Base-by-base conservation (phyloP, 1,140 invertebrate species). In the Aethina tumida region DNA sequence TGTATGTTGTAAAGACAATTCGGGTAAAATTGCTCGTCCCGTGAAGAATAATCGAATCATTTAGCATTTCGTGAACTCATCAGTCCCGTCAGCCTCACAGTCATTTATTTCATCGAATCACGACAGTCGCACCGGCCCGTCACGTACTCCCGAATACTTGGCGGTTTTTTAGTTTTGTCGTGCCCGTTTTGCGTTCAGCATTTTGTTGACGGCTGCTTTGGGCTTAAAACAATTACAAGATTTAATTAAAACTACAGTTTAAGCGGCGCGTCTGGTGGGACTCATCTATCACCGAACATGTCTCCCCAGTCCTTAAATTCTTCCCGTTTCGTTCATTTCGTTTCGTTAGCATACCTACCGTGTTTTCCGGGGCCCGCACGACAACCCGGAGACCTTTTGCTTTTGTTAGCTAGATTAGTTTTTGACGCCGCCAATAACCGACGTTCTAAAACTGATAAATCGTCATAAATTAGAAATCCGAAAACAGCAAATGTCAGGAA, bases 211-310 rank as follows among this genome's bases (percentile, higher is more conserved):
- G 39, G 43, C 43, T 35, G 29, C 25, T 43, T 36, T 47, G 45
- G 43, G 50, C 52, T 49, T 55, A 43, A 49, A 60, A 60, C 56
- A 60, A 60, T 60, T 60, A 60, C 58, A 48, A 56, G 56, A 59
- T 60, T 60, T 60, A 60, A 60, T 60, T 60, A 60, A 60, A 60
- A 60, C 56, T 59, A 55, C 50, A n/a, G 58, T 46, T 53, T 50
- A 49, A 54, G 50, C 49, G 49, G 43, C 53, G n/a, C n/a, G 51
- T 50, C 55, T 58, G 44, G 45, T 50, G 53, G 51, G 56, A 56
- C 50, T 56, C 56, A 59, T 60, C 58, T 59, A 60, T 60, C 58
- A 60, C 55, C 47, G 49, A 53, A 56, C 51, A 45, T 55, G 52
- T 56, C 54, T 56, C 41, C 43, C 25, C n/a, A 42, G 46, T 51